Evolutionary conservation across 2,797 vertebrate species (phyloP).

Genomic region (Hypotaenidia philippensis): DNA sequence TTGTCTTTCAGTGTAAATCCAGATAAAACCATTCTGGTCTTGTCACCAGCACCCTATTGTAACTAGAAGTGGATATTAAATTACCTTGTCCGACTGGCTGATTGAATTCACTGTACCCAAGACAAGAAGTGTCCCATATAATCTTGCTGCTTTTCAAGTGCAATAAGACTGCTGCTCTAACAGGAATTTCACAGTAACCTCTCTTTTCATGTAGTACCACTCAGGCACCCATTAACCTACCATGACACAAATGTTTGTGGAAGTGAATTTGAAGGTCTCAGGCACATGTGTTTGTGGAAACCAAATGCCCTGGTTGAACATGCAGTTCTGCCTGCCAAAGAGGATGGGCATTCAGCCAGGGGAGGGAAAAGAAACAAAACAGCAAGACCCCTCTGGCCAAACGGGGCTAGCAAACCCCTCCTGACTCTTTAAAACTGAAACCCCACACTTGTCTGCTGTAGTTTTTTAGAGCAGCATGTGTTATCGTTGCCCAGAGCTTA

Average conservation of each 20-base stretch:
- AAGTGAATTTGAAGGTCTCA: background rate
- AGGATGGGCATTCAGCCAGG: background rate
- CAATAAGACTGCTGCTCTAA: background rate
- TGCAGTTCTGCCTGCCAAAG: background rate
- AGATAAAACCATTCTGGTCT: constrained; percentile 65
- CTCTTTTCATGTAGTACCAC: background rate
- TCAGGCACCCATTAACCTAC: background rate
- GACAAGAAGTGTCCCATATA: background rate
- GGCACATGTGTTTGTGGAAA: background rate
- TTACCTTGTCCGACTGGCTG: constrained; percentile 46
- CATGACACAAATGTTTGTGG: background rate
- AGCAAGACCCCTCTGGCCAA: background rate
- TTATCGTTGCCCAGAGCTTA: background rate
- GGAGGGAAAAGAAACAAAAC: background rate
- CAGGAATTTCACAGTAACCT: background rate
- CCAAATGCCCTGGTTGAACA: background rate
- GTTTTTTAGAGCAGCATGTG: rapidly evolving
- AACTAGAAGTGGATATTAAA: constrained; percentile 61
- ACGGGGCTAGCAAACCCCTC: background rate
- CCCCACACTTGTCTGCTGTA: background rate
- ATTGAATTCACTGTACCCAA: constrained; percentile 15
- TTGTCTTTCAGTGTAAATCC: constrained; percentile 39
- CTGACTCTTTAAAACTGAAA: background rate
- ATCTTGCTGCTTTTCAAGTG: background rate
- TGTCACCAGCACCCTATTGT: constrained; percentile 64